A percentile compares a stretch with the other conserved stretches of the same genome.
Evolutionary conservation across 92 coral and sea anemone species (phyloP).

Genomic region (Scolanthus callimorphus): DNA sequence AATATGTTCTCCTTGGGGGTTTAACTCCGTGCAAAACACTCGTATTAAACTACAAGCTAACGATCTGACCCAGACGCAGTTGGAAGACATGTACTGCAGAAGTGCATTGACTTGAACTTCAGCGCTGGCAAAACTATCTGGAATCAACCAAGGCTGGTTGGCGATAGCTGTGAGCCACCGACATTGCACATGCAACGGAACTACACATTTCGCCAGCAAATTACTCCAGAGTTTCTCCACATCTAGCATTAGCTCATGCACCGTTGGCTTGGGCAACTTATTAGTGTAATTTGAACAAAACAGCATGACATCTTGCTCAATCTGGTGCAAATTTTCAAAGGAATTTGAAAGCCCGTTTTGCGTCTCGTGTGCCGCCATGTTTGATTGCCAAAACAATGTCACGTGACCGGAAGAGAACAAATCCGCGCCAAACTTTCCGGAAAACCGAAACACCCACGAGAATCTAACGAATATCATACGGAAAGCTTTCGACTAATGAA

Average conservation of each 20-base stretch:
- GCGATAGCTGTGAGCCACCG: conserved; percentile 78
- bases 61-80: conserved; percentile 60
- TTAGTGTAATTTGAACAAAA: conserved; percentile 43
- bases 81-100: conserved; percentile 74
- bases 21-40: conserved; percentile 69
- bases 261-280: conserved; percentile 32
- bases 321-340: conserved; percentile 28
- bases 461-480: too few species aligned
- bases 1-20: conserved; percentile 74
- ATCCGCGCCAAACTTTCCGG: too few species aligned
- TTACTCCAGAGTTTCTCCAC: conserved; percentile 53
- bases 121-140: conserved; percentile 65
- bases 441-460: too few species aligned
- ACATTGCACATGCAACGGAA: conserved; percentile 58
- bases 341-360: background rate
- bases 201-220: conserved; percentile 7
- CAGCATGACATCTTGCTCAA: conserved; percentile 45
- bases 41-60: conserved; percentile 83
- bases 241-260: conserved; percentile 64
- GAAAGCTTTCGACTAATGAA: too few species aligned
- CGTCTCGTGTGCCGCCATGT: conserved; percentile 1
- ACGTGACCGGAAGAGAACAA: background rate
- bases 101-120: conserved; percentile 90
- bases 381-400: background rate
- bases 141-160: conserved; percentile 72